A percentile compares a stretch with the other conserved stretches of the same genome.
phyloP scores from a whole-genome alignment of 2,888 invertebrate genomes.

The Plemyria rubiginata region DNA sequence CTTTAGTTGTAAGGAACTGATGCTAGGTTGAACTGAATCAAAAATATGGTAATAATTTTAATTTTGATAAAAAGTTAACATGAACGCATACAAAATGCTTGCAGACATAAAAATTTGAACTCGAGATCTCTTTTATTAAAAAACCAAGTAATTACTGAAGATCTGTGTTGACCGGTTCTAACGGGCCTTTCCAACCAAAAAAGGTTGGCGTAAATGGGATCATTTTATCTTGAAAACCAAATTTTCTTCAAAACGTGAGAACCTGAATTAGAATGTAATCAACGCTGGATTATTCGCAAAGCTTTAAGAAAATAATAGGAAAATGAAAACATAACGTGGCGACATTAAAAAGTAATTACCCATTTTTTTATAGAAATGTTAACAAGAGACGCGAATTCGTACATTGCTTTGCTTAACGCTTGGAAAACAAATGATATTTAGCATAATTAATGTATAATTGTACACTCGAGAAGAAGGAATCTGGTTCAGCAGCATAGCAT shows the following conservation, averaged over 20 bases:
- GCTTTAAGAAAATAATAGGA: slow-evolving; percentile 11
- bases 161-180: neutral
- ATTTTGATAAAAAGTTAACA: no score
- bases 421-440: neutral
- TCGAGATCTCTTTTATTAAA: no score
- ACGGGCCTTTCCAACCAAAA: neutral
- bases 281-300: slow-evolving; percentile 13
- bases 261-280: slow-evolving; percentile 13
- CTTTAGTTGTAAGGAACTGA: no score
- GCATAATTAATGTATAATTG: neutral
- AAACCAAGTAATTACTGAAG: neutral
- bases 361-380: neutral
- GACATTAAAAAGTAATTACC: slow-evolving; percentile 11
- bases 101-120: no score
- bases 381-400: neutral
- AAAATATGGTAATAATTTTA: no score
- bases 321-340: slow-evolving; percentile 17
- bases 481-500: neutral
- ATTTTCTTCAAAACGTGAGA: neutral
- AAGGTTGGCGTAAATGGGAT: neutral
- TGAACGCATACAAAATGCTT: no score
- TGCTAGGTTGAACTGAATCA: no score
- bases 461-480: neutral
- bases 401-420: neutral
- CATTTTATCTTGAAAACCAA: slow-evolving; percentile 1